Conservation (phyloP, 2,113 vertebrate species). For the Cavia porcellus region DNA sequence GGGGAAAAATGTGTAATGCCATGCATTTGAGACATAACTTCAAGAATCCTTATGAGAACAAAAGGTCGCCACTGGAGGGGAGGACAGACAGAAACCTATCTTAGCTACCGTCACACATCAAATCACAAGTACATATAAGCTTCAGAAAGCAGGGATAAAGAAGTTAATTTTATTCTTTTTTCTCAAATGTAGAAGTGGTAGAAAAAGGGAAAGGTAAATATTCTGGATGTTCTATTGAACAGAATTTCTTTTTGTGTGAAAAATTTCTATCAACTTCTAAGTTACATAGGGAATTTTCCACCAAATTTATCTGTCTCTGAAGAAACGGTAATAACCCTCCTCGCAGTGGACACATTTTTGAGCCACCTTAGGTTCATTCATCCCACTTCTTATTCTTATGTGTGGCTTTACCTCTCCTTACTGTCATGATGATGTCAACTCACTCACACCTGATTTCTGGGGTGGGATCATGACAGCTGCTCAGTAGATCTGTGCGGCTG, state of each 20-base stretch:
- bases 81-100: neutral
- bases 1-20: neutral
- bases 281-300: neutral
- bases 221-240: neutral
- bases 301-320: neutral
- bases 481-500: neutral
- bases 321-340: neutral
- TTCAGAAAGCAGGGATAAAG: neutral
- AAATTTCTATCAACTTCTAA: neutral
- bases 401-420: neutral
- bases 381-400: neutral
- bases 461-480: neutral
- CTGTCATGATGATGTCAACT: neutral
- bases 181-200: neutral
- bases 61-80: neutral
- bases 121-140: neutral
- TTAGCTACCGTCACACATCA: neutral
- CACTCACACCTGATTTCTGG: neutral
- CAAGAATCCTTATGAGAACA: neutral
- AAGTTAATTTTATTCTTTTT: neutral
- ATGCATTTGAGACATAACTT: neutral
- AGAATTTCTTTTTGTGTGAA: slow-evolving; percentile 8
- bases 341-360: neutral
- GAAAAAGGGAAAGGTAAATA: neutral
- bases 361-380: neutral